Conservation (phyloP, 2,797 vertebrate genomes). For the Paedocypris micromegethes region DNA sequence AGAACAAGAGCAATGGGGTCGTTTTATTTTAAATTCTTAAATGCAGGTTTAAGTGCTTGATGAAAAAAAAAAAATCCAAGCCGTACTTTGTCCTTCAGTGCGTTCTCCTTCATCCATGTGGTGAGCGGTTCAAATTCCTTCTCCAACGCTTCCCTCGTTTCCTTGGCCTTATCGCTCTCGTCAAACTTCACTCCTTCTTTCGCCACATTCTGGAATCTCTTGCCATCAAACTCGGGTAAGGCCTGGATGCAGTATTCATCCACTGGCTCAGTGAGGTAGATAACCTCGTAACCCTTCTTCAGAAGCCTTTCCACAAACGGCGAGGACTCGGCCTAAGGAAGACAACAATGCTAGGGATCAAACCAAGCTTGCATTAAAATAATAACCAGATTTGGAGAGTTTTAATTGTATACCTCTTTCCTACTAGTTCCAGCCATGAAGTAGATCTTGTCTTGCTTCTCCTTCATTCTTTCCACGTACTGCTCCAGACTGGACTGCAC, state of each 20-base stretch:
- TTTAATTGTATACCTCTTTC: constrained; percentile 77
- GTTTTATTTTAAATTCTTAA: background rate
- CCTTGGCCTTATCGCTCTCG: constrained; percentile 92
- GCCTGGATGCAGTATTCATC: constrained; percentile 98
- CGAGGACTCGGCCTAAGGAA: constrained; percentile 84
- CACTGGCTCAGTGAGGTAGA: constrained; percentile 95
- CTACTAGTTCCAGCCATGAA: constrained; percentile 96
- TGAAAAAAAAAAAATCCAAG: background rate
- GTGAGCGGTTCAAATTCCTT: constrained; percentile 95
- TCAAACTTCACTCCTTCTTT: constrained; percentile 97
- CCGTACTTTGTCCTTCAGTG: constrained; percentile 89
- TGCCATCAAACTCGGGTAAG: constrained; percentile 93
- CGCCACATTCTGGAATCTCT: constrained; percentile 96
- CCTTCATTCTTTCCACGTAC: constrained; percentile 98
- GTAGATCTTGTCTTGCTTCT: constrained; percentile 98
- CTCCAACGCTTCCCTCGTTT: constrained; percentile 83
- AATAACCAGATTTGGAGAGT: background rate
- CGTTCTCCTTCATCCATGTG: constrained; percentile 93
- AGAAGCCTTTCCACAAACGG: constrained; percentile 92
- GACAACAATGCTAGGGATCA: background rate
- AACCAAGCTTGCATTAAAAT: no score
- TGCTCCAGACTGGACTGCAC: constrained; percentile 83
- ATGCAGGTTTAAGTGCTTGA: no score
- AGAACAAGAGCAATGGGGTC: background rate
- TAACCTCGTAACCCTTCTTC: constrained; percentile 98